phyloP scores from a whole-genome alignment of 2,888 invertebrate species.

The Meghimatium bilineatum region DNA sequence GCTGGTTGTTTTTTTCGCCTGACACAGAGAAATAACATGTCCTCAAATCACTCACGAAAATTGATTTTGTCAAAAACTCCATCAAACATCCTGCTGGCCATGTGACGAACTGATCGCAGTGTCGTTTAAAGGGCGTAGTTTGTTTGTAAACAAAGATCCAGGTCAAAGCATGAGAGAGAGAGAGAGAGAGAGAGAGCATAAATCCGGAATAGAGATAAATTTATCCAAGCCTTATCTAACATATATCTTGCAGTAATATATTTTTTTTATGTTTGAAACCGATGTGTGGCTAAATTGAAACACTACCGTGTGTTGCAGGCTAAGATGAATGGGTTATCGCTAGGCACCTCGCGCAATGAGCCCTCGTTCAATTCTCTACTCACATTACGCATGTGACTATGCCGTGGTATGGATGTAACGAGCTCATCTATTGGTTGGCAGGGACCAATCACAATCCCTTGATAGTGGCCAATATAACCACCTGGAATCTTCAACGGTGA shows the following conservation, averaged over 20 bases:
- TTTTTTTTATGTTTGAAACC: background rate
- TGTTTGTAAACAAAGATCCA: constrained; percentile 39
- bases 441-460: constrained; percentile 23
- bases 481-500: background rate
- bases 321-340: background rate
- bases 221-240: background rate
- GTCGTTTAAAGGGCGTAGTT: constrained; percentile 20
- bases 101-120: background rate
- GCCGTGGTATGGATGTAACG: constrained; percentile 26
- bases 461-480: constrained; percentile 19
- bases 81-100: background rate
- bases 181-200: background rate
- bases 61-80: background rate
- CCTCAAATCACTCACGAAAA: constrained; percentile 11
- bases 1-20: background rate
- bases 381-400: constrained; percentile 20
- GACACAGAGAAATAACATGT: background rate
- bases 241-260: background rate
- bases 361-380: constrained; percentile 7
- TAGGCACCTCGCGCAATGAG: background rate
- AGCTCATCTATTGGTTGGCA: constrained; percentile 32
- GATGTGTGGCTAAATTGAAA: background rate
- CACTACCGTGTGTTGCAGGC: background rate
- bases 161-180: background rate
- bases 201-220: background rate